Evolutionary conservation across 1,140 invertebrate genomes (phyloP), one percentile per base, ranked within the genome.

Genomic region (Euwallacea fornicatus): DNA sequence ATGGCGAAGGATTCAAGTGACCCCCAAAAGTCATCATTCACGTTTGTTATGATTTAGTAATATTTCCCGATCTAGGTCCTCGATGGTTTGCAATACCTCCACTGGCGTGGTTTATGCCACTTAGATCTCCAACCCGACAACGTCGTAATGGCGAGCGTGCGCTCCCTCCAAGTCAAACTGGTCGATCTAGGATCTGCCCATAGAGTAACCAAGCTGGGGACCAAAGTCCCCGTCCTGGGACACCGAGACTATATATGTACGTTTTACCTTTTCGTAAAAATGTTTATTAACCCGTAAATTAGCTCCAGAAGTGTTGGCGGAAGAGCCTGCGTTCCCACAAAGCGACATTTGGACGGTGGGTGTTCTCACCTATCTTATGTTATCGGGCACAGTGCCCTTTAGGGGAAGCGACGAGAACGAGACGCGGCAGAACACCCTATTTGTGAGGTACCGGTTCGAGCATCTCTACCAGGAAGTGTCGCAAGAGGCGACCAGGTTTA

Each of bases 301-400:
- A 90, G 93, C 97, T 3, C 98, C 98, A 0, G 98, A 99, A 84
- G 88, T 98, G 65, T 82, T 98, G 41, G 89, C 89, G 78, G 93
- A 96, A 76, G 91, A 94, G 81, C 87, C 89, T 11, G 91, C 94
- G 7, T 92, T 89, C 79, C 91, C 91, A 3, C 92, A 96, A 79
- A 94, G 93, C 41, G 98, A 99, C 82, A 91, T 99, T 74, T 99
- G 98, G 98, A 92, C 92, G 59, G 85, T 99, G 21, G 98, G 95
- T 21, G 93, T 96, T 6, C 83, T 99, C 0, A 87, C 93, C 2
- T 99, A 99, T 83, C 86, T 98, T n/a, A 84, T 99, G 80, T 83
- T 99, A 43, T 97, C 95, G 10, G 98, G 98, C 8, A 89, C 89
- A 8, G 94, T 96, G 44, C 96, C 98, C 43, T 99, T 98, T 88